phyloP scores from a whole-genome alignment of 2,888 invertebrate species.

The Athripsodes cinereus region DNA sequence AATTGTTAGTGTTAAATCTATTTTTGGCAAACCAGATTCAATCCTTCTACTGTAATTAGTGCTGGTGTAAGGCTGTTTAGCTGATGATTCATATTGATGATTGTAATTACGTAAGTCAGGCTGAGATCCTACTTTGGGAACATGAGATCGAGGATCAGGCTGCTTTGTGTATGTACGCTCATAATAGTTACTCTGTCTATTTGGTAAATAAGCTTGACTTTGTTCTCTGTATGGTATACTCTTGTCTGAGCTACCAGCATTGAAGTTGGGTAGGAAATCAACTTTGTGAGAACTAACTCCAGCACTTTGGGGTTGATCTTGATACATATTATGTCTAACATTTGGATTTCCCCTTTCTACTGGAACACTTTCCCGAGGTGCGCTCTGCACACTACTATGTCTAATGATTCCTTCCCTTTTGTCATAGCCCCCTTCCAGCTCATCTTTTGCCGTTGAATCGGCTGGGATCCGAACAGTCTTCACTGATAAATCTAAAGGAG shows the following conservation, averaged over 20 bases:
- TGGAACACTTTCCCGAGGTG: slow-evolving; percentile 36
- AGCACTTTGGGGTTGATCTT: slow-evolving; percentile 26
- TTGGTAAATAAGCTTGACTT: slow-evolving; percentile 29
- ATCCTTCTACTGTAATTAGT: slow-evolving; percentile 30
- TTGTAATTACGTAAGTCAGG: slow-evolving; percentile 11
- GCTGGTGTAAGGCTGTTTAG: slow-evolving; percentile 18
- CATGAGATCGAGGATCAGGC: slow-evolving; percentile 34
- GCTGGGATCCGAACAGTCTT: slow-evolving; percentile 85
- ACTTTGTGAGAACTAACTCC: slow-evolving; percentile 59
- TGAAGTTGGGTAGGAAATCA: slow-evolving; percentile 73
- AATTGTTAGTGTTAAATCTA: slow-evolving; percentile 43
- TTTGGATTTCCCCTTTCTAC: slow-evolving; percentile 31
- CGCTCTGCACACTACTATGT: slow-evolving; percentile 30
- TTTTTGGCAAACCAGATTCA: slow-evolving; percentile 42
- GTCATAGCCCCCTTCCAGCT: slow-evolving; percentile 47
- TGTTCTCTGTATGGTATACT: slow-evolving; percentile 18
- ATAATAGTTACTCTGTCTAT: slow-evolving; percentile 21
- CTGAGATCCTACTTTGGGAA: slow-evolving; percentile 13
- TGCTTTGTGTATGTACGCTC: slow-evolving; percentile 33
- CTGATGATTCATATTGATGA: slow-evolving; percentile 14
- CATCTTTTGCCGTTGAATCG: slow-evolving; percentile 76
- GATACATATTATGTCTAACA: slow-evolving; percentile 15
- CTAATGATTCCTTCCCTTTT: slow-evolving; percentile 35
- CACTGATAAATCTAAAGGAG: slow-evolving; percentile 81
- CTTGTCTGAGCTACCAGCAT: slow-evolving; percentile 44